Percentiles rank a stretch among this genome's conserved stretches.
Conservation (phyloP, 2,113 vertebrate genomes). For the Colossoma macropomum region DNA sequence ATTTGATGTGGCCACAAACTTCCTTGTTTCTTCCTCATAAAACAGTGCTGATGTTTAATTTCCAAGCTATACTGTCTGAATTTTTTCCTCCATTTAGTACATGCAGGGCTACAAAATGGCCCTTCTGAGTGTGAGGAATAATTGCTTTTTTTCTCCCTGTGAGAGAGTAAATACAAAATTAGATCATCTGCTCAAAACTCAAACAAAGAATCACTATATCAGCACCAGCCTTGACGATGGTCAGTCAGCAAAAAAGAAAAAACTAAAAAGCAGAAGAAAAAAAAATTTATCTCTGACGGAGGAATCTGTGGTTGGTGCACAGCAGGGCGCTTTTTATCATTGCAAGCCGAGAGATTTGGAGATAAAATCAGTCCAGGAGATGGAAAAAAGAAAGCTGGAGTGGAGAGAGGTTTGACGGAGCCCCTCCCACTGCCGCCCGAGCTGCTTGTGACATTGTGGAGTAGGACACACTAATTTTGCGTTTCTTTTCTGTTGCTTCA, state of each 20-base stretch:
- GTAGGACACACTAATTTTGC: constrained; percentile 65
- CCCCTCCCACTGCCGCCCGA: constrained; percentile 48
- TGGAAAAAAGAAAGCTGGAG: constrained; percentile 36
- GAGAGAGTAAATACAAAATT: constrained; percentile 53
- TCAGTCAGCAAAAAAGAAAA: constrained; percentile 72
- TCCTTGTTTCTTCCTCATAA: neutral
- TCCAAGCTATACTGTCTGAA: neutral
- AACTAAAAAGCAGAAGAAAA: constrained; percentile 45
- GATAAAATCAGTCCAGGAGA: constrained; percentile 67
- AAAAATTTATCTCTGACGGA: constrained; percentile 66
- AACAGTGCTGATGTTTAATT: constrained; percentile 23
- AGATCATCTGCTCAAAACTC: constrained; percentile 57
- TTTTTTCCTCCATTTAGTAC: neutral
- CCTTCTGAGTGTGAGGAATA: constrained; percentile 22
- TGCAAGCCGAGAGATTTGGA: constrained; percentile 59
- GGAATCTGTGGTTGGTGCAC: constrained; percentile 59
- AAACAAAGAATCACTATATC: constrained; percentile 71
- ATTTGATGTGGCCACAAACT: constrained; percentile 16
- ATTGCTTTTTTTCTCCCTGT: constrained; percentile 36
- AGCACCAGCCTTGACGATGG: constrained; percentile 62
- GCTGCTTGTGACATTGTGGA: constrained; percentile 74
- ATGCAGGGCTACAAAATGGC: constrained; percentile 15
- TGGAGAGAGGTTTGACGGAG: constrained; percentile 42
- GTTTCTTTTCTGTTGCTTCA: constrained; percentile 22
- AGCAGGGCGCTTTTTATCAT: constrained; percentile 68